Evolutionary conservation across 2,113 vertebrate genomes (phyloP).

Genomic region (Amphiprion ocellaris): DNA sequence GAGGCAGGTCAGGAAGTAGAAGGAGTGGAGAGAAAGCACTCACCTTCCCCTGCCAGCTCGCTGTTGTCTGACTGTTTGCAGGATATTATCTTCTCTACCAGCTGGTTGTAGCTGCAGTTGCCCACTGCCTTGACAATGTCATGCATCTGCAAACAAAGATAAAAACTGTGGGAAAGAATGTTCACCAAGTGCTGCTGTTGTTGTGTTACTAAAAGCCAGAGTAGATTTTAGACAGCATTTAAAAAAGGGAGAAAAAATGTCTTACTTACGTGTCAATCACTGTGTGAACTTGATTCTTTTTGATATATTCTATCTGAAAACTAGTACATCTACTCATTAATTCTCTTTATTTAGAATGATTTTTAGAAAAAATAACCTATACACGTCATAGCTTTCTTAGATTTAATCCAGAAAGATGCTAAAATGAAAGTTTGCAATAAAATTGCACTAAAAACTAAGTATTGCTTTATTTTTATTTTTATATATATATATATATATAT

Average conservation of each 20-base stretch:
- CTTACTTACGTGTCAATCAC: too few relatives aligned
- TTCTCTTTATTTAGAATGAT: too few relatives aligned
- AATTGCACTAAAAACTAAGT: background rate
- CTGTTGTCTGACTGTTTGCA: slow-evolving; percentile 98
- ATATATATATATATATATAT: too few relatives aligned
- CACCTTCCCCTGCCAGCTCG: slow-evolving; percentile 96
- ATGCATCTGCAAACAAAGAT: slow-evolving; percentile 86
- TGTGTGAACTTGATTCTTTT: background rate
- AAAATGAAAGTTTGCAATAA: background rate
- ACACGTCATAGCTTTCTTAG: too few relatives aligned
- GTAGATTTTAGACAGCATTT: background rate
- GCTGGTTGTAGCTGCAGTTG: slow-evolving; percentile 99
- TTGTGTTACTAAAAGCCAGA: slow-evolving; percentile 3
- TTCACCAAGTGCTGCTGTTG: slow-evolving; percentile 13
- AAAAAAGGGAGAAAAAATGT: too few relatives aligned
- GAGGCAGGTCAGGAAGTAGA: slow-evolving; percentile 6
- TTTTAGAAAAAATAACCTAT: too few relatives aligned
- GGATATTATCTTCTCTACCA: slow-evolving; percentile 99
- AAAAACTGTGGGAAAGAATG: slow-evolving; percentile 46
- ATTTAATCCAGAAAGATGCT: too few relatives aligned
- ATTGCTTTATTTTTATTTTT: too few relatives aligned
- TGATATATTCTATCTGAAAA: too few relatives aligned
- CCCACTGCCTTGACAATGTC: slow-evolving; percentile 97
- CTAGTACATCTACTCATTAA: too few relatives aligned
- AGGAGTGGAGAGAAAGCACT: slow-evolving; percentile 52